Conservation (phyloP, 2,888 invertebrate species). For the Pammene fasciana region DNA sequence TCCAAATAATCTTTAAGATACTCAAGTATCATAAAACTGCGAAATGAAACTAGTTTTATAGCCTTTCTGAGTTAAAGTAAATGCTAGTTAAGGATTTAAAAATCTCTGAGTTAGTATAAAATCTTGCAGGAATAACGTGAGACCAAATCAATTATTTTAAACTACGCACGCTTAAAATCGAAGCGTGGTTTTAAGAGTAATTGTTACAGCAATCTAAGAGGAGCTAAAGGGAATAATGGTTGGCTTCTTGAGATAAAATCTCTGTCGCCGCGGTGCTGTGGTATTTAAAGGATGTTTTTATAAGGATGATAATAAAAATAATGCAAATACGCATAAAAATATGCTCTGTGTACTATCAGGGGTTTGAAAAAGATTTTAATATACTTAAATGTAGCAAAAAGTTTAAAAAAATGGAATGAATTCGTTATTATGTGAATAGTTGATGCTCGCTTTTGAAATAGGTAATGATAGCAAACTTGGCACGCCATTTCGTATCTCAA, state of each 20-base stretch:
- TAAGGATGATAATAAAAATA: not conserved
- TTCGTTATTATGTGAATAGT: too few relatives aligned
- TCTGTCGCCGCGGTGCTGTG: constrained; percentile 49
- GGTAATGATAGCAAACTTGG: constrained; percentile 2
- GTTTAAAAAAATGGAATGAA: too few relatives aligned
- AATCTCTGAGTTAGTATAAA: not conserved
- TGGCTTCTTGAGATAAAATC: constrained; percentile 64
- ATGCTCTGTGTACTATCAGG: too few relatives aligned
- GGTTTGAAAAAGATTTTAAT: too few relatives aligned
- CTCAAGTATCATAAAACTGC: constrained; percentile 17
- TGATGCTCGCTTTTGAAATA: not conserved
- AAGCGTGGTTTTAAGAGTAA: constrained; percentile 47
- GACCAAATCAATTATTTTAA: constrained; percentile 22
- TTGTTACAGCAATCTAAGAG: constrained; percentile 53
- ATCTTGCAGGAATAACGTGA: constrained; percentile 13
- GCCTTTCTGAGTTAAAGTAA: not conserved
- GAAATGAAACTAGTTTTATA: constrained; percentile 17
- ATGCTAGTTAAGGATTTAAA: constrained; percentile 1
- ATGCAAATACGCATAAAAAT: not conserved
- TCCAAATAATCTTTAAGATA: constrained; percentile 14
- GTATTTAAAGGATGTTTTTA: constrained; percentile 41
- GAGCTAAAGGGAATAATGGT: constrained; percentile 63
- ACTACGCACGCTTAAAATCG: constrained; percentile 27
- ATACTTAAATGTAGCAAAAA: too few relatives aligned
- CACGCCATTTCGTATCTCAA: constrained; percentile 21